These are phyloP conservation scores for Porites lobata DNA, from an alignment of 92 coral and sea anemone genomes.

Conservation along the genomic window DNA sequence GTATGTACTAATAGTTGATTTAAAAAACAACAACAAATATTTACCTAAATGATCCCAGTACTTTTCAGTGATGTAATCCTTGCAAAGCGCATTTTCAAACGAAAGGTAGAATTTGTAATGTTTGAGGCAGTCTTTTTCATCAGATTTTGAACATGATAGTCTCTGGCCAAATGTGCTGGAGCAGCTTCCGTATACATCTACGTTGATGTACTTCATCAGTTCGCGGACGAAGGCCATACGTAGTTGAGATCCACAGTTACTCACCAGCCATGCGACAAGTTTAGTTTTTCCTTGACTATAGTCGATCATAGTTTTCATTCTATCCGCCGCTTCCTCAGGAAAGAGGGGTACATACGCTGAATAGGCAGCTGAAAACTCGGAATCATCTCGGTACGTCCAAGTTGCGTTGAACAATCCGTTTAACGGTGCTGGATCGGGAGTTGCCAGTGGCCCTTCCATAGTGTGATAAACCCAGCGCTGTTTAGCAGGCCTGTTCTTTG, in stretches of 20 bases:
- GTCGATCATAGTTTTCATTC: slow-evolving; percentile 3
- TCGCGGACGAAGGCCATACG: slow-evolving; percentile 68
- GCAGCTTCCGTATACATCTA: slow-evolving; percentile 84
- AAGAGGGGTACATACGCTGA: slow-evolving; percentile 46
- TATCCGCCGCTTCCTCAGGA: slow-evolving; percentile 7
- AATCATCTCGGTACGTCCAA: slow-evolving; percentile 84
- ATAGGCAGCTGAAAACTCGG: slow-evolving; percentile 89
- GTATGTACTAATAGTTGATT: background rate
- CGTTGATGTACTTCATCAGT: slow-evolving; percentile 58
- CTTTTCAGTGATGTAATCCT: slow-evolving; percentile 90
- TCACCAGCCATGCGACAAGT: slow-evolving; percentile 87
- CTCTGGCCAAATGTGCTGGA: slow-evolving; percentile 63
- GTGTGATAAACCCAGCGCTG: slow-evolving; percentile 86
- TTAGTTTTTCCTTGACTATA: slow-evolving; percentile 75
- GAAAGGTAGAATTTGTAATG: slow-evolving; percentile 86
- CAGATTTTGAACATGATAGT: slow-evolving; percentile 26
- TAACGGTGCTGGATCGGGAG: slow-evolving; percentile 56
- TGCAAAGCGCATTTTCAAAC: slow-evolving; percentile 82
- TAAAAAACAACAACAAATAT: background rate
- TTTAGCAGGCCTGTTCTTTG: slow-evolving; percentile 31
- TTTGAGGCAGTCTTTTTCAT: slow-evolving; percentile 45
- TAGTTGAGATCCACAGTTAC: slow-evolving; percentile 72
- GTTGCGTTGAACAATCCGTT: slow-evolving; percentile 87
- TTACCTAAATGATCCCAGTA: slow-evolving; percentile 74
- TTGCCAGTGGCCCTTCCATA: slow-evolving; percentile 79